Percentiles rank a stretch among this genome's conserved stretches.
Conservation (phyloP, 2,113 vertebrate species). For the Centropus bengalensis region DNA sequence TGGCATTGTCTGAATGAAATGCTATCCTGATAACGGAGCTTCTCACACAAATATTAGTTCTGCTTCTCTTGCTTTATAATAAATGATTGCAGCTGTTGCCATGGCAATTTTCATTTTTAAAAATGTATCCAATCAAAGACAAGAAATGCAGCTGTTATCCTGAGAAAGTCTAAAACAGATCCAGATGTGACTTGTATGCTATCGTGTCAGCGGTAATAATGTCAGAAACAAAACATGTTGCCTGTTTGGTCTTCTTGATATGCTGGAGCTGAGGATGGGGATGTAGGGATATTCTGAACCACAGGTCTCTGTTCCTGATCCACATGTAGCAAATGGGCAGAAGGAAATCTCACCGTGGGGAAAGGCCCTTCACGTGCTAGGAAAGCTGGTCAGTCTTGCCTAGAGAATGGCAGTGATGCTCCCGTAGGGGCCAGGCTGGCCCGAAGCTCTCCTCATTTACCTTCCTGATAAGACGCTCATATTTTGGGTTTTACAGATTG, state of each 20-base stretch:
- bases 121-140: slow-evolving; percentile 64
- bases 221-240: slow-evolving; percentile 1
- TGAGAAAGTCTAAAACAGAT: slow-evolving; percentile 56
- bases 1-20: slow-evolving; percentile 29
- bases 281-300: neutral
- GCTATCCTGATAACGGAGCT: slow-evolving; percentile 42
- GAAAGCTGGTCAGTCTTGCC: slow-evolving; percentile 12
- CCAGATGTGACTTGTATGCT: slow-evolving; percentile 51
- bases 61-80: slow-evolving; percentile 68
- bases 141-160: slow-evolving; percentile 71
- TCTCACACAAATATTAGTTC: slow-evolving; percentile 69
- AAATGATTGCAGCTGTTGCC: slow-evolving; percentile 76
- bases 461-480: neutral
- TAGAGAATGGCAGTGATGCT: neutral
- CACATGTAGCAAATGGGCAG: neutral
- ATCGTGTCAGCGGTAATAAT: slow-evolving; percentile 1
- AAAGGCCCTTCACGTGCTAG: slow-evolving; percentile 1
- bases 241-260: neutral
- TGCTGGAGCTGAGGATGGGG: neutral
- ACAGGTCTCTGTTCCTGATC: neutral
- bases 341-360: neutral
- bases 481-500: neutral
- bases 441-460: neutral
- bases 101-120: slow-evolving; percentile 75
- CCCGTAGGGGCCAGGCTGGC: neutral